Evolutionary conservation across 2,888 invertebrate species (phyloP).

Genomic region (Anaspis maculata): DNA sequence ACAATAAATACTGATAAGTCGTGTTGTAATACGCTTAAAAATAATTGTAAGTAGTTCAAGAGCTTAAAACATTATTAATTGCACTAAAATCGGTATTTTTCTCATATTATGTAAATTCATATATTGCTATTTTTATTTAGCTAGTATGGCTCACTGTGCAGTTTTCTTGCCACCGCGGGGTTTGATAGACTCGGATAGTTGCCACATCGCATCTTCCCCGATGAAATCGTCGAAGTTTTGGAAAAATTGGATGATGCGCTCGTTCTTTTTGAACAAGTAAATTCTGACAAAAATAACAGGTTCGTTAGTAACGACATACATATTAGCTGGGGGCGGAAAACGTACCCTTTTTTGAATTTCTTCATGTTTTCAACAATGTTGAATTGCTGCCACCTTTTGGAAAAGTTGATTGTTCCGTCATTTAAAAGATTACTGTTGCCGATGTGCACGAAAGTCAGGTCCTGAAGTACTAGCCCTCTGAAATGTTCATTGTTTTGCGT

Average conservation of each 20-base stretch:
- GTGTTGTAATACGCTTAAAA: background rate
- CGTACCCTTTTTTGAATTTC: constrained; percentile 89
- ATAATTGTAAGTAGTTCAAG: constrained; percentile 1
- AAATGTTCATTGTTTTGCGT: too few relatives aligned
- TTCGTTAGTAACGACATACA: background rate
- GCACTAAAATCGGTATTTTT: background rate
- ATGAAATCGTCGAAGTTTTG: constrained; percentile 94
- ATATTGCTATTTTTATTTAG: constrained; percentile 11
- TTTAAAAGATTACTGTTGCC: constrained; percentile 87
- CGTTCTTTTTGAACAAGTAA: constrained; percentile 88
- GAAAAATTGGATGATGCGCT: constrained; percentile 90
- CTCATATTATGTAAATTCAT: too few relatives aligned
- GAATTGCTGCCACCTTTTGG: constrained; percentile 98
- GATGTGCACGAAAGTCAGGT: constrained; percentile 96
- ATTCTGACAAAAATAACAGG: constrained; percentile 50
- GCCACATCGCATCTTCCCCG: constrained; percentile 98
- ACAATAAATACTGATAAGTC: too few relatives aligned
- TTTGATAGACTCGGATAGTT: constrained; percentile 93
- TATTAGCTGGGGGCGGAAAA: background rate
- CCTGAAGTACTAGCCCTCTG: constrained; percentile 96
- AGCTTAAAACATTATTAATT: constrained; percentile 2
- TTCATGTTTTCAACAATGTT: constrained; percentile 98
- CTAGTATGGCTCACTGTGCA: constrained; percentile 10
- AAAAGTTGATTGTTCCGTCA: constrained; percentile 87
- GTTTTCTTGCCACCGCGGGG: constrained; percentile 65